Conservation (phyloP, 2,797 vertebrate species). For the Microchirus variegatus region DNA sequence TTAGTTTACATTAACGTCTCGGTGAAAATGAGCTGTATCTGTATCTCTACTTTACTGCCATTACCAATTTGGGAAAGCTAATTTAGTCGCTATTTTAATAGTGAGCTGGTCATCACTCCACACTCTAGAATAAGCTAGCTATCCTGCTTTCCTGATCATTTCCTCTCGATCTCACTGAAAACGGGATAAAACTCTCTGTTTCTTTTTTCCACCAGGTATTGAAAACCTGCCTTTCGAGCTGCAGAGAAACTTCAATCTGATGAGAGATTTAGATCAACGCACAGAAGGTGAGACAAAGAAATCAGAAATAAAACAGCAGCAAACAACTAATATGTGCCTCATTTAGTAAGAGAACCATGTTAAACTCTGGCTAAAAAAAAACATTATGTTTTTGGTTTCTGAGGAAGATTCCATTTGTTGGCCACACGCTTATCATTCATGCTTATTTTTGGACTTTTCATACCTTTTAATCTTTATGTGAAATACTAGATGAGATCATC, state of each 20-base stretch:
- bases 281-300: constrained; percentile 88
- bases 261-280: constrained; percentile 96
- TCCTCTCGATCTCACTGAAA: neutral
- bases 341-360: neutral
- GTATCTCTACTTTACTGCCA: neutral
- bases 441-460: too few species aligned
- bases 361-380: too few species aligned
- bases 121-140: constrained; percentile 9
- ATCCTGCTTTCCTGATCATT: neutral
- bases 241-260: constrained; percentile 98
- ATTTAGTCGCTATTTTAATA: too few species aligned
- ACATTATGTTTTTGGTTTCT: too few species aligned
- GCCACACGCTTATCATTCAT: too few species aligned
- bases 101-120: neutral
- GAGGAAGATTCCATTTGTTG: too few species aligned
- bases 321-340: too few species aligned
- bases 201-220: constrained; percentile 82
- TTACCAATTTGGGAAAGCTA: neutral
- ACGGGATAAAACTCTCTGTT: constrained; percentile 14
- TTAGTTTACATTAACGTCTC: neutral
- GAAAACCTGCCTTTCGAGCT: constrained; percentile 97
- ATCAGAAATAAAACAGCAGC: neutral
- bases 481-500: too few species aligned
- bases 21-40: fast-evolving
- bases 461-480: too few species aligned